Evolutionary conservation across 2,797 vertebrate genomes (phyloP).

Genomic region (Myotis pilosus): DNA sequence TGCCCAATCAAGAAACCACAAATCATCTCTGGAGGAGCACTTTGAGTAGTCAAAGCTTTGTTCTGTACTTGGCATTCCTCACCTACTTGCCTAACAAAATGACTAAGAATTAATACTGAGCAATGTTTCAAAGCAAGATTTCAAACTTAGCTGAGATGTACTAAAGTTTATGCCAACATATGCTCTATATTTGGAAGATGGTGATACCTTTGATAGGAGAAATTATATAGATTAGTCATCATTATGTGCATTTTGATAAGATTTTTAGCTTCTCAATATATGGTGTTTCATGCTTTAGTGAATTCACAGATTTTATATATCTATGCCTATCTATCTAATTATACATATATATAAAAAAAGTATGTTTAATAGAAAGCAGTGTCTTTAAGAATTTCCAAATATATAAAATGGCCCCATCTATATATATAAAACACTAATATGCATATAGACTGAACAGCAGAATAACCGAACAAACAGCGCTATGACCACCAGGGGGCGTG

Average conservation of each 20-base stretch:
- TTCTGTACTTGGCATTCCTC: constrained; percentile 40
- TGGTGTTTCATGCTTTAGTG: neutral
- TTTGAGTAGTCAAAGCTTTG: neutral
- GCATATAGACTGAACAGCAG: no score
- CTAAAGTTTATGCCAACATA: neutral
- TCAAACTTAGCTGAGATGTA: neutral
- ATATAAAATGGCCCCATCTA: neutral
- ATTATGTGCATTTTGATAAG: neutral
- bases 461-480: no score
- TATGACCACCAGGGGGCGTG: no score
- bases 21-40: neutral
- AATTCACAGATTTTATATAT: neutral
- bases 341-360: neutral
- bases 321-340: neutral
- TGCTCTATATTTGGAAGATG: neutral
- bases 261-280: constrained; percentile 14
- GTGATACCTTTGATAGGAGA: neutral
- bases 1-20: neutral
- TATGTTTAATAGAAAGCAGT: constrained; percentile 31
- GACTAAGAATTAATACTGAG: neutral
- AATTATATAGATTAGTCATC: neutral
- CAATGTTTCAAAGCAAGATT: constrained; percentile 12
- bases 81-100: neutral
- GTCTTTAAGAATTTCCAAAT: neutral
- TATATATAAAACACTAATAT: no score